Evolutionary conservation across 1,140 invertebrate genomes (phyloP).

Genomic region (Vanessa tameamea): DNA sequence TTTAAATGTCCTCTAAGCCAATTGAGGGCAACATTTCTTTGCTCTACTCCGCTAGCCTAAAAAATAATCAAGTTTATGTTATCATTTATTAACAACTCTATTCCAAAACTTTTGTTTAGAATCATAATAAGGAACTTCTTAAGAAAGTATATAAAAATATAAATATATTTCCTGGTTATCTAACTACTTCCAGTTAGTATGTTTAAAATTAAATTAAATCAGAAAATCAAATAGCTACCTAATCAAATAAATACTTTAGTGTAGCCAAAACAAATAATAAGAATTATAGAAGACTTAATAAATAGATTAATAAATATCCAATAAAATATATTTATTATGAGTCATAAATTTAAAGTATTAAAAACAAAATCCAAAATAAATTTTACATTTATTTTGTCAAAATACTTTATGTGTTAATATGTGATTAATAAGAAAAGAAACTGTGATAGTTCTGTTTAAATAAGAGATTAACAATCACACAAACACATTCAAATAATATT

Average conservation of each 20-base stretch:
- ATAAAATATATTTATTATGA: neutral
- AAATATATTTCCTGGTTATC: too few relatives aligned
- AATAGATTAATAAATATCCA: neutral
- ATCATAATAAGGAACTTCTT: too few relatives aligned
- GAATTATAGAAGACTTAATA: neutral
- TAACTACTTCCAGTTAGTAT: neutral
- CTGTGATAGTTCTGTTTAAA: neutral
- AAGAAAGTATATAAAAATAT: too few relatives aligned
- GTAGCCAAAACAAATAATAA: neutral
- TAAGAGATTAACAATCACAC: constrained; percentile 4
- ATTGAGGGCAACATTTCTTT: constrained; percentile 93
- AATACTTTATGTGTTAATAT: neutral
- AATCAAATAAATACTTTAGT: neutral
- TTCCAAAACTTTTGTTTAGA: too few relatives aligned
- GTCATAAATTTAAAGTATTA: too few relatives aligned
- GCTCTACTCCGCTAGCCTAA: constrained; percentile 95
- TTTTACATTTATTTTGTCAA: too few relatives aligned
- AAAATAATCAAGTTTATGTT: constrained; percentile 23
- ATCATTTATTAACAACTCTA: neutral
- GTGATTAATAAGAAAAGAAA: neutral
- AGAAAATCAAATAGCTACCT: neutral
- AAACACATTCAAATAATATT: neutral
- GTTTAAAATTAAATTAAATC: neutral
- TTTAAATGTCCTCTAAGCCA: constrained; percentile 91
- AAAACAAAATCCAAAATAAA: too few relatives aligned